Conservation (phyloP, 2,797 vertebrate genomes). For the Perodicticus potto region DNA sequence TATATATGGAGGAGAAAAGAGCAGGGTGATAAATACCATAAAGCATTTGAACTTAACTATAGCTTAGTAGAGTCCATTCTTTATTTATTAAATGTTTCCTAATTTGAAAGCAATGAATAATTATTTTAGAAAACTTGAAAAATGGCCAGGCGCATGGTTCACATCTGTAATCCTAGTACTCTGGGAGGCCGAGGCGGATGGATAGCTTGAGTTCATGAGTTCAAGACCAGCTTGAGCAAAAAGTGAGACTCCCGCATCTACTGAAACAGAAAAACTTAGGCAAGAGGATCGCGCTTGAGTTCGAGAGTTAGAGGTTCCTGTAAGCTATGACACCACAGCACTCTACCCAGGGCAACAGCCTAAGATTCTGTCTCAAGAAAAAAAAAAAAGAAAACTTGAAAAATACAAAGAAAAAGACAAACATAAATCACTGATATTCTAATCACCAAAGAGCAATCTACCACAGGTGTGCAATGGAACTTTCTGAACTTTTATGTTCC, state of each 20-base stretch:
- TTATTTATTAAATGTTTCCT: conserved; percentile 14
- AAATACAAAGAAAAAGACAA: conserved; percentile 41
- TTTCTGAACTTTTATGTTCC: not conserved
- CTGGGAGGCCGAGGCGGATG: too few species aligned
- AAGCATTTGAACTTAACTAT: conserved; percentile 41
- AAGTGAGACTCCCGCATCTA: too few species aligned
- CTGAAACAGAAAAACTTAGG: too few species aligned
- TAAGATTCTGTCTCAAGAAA: too few species aligned
- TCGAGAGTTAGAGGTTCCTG: too few species aligned
- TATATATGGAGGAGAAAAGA: not conserved
- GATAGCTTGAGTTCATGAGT: too few species aligned
- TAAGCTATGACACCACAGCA: too few species aligned
- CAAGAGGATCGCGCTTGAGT: too few species aligned
- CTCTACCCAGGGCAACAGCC: too few species aligned
- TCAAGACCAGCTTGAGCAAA: too few species aligned
- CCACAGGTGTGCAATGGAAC: not conserved
- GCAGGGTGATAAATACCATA: not conserved
- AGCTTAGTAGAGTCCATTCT: conserved; percentile 32
- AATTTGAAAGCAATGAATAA: conserved; percentile 47
- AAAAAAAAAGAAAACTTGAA: conserved; percentile 33
- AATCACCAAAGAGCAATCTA: not conserved
- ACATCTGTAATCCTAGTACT: too few species aligned
- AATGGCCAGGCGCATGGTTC: not conserved
- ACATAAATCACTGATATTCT: conserved; percentile 18
- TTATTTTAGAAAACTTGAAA: conserved; percentile 59